phyloP scores from a whole-genome alignment of 2,888 invertebrate genomes.

The Carpatolechia fugitivella region DNA sequence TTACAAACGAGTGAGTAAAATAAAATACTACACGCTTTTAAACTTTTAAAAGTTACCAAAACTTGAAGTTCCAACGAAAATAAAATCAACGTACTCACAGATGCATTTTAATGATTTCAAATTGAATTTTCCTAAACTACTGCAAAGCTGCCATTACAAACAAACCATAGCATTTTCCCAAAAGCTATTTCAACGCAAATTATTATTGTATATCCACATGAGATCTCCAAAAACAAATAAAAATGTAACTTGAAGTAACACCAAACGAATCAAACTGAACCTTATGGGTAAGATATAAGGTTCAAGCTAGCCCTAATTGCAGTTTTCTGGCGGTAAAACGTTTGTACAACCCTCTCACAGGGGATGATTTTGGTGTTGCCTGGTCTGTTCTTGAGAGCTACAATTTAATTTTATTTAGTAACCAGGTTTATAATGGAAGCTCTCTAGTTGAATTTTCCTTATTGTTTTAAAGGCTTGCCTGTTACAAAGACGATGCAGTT shows the following conservation, averaged over 20 bases:
- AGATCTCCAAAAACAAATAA: slow-evolving; percentile 17
- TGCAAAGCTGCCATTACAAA: background rate
- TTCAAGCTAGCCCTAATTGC: background rate
- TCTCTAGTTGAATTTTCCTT: no score
- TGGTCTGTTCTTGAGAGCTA: no score
- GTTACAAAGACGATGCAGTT: no score
- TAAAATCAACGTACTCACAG: background rate
- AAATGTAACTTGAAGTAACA: background rate
- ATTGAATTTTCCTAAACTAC: background rate
- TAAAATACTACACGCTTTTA: no score
- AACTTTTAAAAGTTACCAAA: no score
- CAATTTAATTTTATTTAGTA: no score
- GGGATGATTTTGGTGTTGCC: slow-evolving; percentile 2
- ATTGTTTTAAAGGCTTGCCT: no score
- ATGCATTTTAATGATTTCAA: background rate
- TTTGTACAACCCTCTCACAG: background rate
- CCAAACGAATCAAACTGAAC: background rate
- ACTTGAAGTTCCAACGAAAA: no score
- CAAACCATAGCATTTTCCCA: slow-evolving; percentile 16
- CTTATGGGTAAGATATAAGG: background rate
- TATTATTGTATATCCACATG: slow-evolving; percentile 41
- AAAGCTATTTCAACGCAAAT: slow-evolving; percentile 40
- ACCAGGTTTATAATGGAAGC: no score
- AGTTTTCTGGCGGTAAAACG: background rate
- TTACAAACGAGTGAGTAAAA: no score